Conservation (phyloP, 2,888 invertebrate genomes). For the Nomada hirtipes region DNA sequence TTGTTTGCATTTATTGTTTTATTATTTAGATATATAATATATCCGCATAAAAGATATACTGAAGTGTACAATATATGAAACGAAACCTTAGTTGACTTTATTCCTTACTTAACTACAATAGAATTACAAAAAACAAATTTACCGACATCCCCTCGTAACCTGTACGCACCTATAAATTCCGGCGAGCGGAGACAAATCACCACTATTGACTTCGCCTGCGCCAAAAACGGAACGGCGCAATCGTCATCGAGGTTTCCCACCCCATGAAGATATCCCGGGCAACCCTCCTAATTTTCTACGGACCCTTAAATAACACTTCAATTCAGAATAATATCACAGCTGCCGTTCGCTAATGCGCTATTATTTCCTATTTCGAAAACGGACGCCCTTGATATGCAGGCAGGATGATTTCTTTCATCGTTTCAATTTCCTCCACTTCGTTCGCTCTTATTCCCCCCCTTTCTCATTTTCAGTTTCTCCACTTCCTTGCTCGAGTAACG, state of each 20-base stretch:
- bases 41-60: no score
- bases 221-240: constrained; percentile 61
- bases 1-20: no score
- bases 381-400: constrained; percentile 31
- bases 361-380: constrained; percentile 77
- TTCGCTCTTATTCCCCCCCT: background rate
- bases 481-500: background rate
- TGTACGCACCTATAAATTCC: constrained; percentile 15
- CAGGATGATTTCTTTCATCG: background rate
- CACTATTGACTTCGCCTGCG: constrained; percentile 75
- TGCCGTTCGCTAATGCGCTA: constrained; percentile 79
- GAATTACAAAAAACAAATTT: no score
- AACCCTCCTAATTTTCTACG: constrained; percentile 49
- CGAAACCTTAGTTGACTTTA: background rate
- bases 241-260: constrained; percentile 47
- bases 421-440: constrained; percentile 6
- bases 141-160: constrained; percentile 28
- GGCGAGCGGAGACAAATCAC: constrained; percentile 75
- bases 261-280: constrained; percentile 17
- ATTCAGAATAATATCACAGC: constrained; percentile 79
- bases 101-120: background rate
- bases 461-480: background rate
- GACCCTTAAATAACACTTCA: constrained; percentile 79
- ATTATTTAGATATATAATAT: no score
- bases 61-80: no score